Conservation (phyloP, 2,797 vertebrate genomes). For the Anabas testudineus region DNA sequence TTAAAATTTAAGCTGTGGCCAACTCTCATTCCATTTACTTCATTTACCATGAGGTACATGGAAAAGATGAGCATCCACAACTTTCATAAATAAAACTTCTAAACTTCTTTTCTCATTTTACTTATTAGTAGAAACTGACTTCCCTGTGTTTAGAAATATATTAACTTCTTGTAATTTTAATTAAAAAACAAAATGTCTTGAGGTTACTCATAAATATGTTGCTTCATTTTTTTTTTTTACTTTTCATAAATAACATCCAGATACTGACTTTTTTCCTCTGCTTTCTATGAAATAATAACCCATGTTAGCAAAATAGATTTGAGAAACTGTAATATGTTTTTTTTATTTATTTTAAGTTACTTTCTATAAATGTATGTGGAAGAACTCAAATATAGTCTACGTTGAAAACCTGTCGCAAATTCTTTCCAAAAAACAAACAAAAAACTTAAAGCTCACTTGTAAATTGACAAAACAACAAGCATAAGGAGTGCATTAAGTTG, state of each 20-base stretch:
- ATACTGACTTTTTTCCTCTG: slow-evolving; percentile 87
- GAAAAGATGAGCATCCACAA: slow-evolving; percentile 72
- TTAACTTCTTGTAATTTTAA: slow-evolving; percentile 88
- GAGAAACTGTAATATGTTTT: slow-evolving; percentile 86
- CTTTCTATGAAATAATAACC: slow-evolving; percentile 90
- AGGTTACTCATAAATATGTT: slow-evolving; percentile 90
- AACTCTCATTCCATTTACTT: slow-evolving; percentile 52
- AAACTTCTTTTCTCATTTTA: slow-evolving; percentile 81
- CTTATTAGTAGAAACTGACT: slow-evolving; percentile 88
- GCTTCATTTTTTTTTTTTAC: slow-evolving; percentile 80
- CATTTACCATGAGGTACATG: slow-evolving; percentile 60
- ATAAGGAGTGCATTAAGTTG: slow-evolving; percentile 80
- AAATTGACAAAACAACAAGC: slow-evolving; percentile 78
- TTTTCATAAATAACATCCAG: slow-evolving; percentile 91
- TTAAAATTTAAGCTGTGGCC: slow-evolving; percentile 82
- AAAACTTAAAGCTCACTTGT: slow-evolving; percentile 85
- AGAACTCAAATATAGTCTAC: slow-evolving; percentile 85
- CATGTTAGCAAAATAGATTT: slow-evolving; percentile 91
- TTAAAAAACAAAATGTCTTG: slow-evolving; percentile 90
- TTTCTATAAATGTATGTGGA: slow-evolving; percentile 87
- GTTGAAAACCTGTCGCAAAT: slow-evolving; percentile 77
- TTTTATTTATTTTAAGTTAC: slow-evolving; percentile 82
- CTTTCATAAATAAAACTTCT: slow-evolving; percentile 90
- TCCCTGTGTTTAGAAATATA: slow-evolving; percentile 90
- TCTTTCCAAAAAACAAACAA: slow-evolving; percentile 72